These are phyloP conservation scores for Thymelicus acteon DNA, from an alignment of 2,888 invertebrate genomes.

Conservation along the genomic window DNA sequence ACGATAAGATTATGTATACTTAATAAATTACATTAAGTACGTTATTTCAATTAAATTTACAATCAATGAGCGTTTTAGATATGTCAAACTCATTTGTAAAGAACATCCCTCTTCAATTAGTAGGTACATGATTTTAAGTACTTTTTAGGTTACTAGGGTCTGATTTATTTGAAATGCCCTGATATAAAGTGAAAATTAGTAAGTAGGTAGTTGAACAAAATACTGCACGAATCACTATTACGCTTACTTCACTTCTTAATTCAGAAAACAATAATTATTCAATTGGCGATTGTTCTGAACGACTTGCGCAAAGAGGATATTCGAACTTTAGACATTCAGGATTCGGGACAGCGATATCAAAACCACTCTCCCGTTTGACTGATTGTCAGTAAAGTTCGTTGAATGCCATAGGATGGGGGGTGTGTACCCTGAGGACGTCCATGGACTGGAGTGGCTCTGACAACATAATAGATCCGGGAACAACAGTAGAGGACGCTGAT, in stretches of 20 bases:
- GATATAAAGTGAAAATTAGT: too few relatives aligned
- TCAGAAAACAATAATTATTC: neutral
- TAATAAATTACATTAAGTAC: neutral
- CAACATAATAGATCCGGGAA: conserved; percentile 58
- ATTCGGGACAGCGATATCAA: conserved; percentile 22
- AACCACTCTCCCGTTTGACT: conserved; percentile 26
- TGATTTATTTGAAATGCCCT: too few relatives aligned
- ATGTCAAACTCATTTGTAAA: neutral
- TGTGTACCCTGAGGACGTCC: conserved; percentile 72
- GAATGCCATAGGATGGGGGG: conserved; percentile 70
- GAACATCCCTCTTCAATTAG: too few relatives aligned
- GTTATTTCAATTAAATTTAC: conserved; percentile 1
- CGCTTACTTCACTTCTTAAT: neutral
- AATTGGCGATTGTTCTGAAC: conserved; percentile 14
- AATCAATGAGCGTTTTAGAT: neutral
- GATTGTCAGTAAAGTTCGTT: conserved; percentile 71
- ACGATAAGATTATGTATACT: neutral
- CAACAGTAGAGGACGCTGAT: conserved; percentile 50
- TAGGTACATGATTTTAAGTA: too few relatives aligned
- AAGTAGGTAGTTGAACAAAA: neutral
- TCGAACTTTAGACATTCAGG: conserved; percentile 25
- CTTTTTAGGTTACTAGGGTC: too few relatives aligned
- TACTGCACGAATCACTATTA: neutral
- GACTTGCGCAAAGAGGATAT: conserved; percentile 20
- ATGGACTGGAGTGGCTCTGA: conserved; percentile 66